Percentiles rank a stretch among this genome's conserved stretches.
These are phyloP conservation scores for Scaptodrosophila latifasciaeformis DNA, from an alignment of 2,888 invertebrate genomes.

Conservation along the genomic window DNA sequence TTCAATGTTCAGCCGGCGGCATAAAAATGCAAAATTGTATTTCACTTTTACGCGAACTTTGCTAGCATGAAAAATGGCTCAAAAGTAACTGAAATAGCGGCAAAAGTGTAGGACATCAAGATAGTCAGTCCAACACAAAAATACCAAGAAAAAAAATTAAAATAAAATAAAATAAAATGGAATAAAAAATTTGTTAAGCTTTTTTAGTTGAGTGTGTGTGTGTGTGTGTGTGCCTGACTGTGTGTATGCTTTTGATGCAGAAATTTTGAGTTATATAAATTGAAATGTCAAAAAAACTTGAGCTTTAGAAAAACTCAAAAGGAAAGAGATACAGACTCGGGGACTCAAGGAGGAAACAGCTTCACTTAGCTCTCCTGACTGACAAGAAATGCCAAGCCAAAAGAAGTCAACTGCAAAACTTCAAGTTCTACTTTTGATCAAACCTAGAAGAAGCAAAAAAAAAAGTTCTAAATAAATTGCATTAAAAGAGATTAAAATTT, in stretches of 20 bases:
- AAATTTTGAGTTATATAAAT: constrained; percentile 68
- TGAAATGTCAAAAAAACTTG: constrained; percentile 68
- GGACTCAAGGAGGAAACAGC: constrained; percentile 3
- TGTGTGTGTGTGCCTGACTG: neutral
- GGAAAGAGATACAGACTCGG: constrained; percentile 4
- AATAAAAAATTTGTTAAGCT: no score
- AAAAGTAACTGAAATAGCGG: neutral
- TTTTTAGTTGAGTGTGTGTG: neutral
- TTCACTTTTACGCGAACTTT: constrained; percentile 38
- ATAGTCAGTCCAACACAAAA: constrained; percentile 12
- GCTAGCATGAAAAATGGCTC: constrained; percentile 12
- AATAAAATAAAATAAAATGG: constrained; percentile 11
- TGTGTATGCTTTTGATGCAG: no score
- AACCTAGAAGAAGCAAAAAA: neutral
- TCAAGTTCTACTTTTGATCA: constrained; percentile 26
- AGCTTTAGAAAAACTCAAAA: constrained; percentile 40
- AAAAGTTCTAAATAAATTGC: constrained; percentile 30
- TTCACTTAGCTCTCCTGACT: no score
- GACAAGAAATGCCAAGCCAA: constrained; percentile 35
- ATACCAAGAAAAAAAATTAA: constrained; percentile 11
- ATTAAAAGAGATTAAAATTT: constrained; percentile 25
- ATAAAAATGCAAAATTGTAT: constrained; percentile 52
- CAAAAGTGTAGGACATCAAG: no score
- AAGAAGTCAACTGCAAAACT: constrained; percentile 41
- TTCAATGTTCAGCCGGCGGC: constrained; percentile 55